Evolutionary conservation across 1,140 invertebrate species (phyloP), one percentile per base, ranked within the genome.

Genomic region (Brachionus rubens): DNA sequence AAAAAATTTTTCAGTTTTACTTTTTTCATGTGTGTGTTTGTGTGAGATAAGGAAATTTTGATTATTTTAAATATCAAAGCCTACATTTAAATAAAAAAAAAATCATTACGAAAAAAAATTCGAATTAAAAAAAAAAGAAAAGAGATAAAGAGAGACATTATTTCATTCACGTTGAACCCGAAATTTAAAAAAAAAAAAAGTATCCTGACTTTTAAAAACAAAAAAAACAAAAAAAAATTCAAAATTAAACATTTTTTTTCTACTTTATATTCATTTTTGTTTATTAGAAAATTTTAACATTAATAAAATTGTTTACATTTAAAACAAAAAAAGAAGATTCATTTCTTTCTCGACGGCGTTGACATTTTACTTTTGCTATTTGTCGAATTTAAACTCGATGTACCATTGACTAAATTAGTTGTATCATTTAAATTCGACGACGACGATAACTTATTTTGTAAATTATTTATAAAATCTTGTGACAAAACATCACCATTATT

Each of bases 401-500:
- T 36, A 19, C 40, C 33, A 28, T 33, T 59, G 54, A 33, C 54
- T 59, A 59, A 59, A 59, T 4, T 19, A n/a, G n/a, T n/a, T 36
- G 28, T 36, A 33, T 59, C 54, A 40, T 70, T 70, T 19, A 72
- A 54, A 72, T 72, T 54, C 16, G 68, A 50, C 1, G 46, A 50
- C 1, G 68, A 72, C 1, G 68, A 72, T n/a, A 72, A 30, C 30
- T 72, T 72, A 9, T 47, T 48, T 36, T 72, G 68, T 26, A 72
- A 41, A 54, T 72, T 72, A 28, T 48, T 72, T 21, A 72, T 48
- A 47, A 72, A 72, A 54, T 72, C 68, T 28, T 72, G 68, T 21
- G 68, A 72, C 40, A 72, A 50, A 50, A 72, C 68, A 50, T 72
- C 68, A 7, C 68, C 68, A 54, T 72, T 72, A 33, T 72, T 72